Evolutionary conservation across 1,140 invertebrate species (phyloP).

Genomic region (Macrosteles quadrilineatus): DNA sequence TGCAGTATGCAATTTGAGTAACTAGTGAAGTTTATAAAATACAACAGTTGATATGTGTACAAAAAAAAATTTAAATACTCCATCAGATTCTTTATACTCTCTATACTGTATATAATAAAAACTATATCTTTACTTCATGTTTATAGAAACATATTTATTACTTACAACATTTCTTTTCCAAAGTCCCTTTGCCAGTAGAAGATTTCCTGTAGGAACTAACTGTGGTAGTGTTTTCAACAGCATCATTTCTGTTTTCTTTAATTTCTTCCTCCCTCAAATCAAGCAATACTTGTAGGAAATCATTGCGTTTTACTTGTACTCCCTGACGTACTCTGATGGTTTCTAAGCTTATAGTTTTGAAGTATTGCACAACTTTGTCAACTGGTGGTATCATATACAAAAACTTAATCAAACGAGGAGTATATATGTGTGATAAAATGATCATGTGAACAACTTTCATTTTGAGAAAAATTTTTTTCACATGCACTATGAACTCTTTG

Average conservation of each 20-base stretch:
- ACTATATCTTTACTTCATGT: too few relatives aligned
- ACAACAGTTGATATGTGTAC: too few relatives aligned
- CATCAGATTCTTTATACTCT: too few relatives aligned
- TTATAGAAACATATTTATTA: too few relatives aligned
- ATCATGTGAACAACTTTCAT: slow-evolving; percentile 45
- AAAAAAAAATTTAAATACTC: too few relatives aligned
- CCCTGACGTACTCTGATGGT: slow-evolving; percentile 50
- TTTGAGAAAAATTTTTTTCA: slow-evolving; percentile 53
- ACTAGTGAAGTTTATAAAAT: too few relatives aligned
- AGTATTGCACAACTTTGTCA: slow-evolving; percentile 50
- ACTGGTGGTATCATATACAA: slow-evolving; percentile 34
- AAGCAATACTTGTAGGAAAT: slow-evolving; percentile 47
- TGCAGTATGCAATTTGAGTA: too few relatives aligned
- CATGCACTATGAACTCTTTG: slow-evolving; percentile 53
- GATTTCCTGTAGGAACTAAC: not conserved
- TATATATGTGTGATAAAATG: slow-evolving; percentile 31
- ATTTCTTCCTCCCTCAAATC: slow-evolving; percentile 36
- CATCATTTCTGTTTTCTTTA: not conserved
- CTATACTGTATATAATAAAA: too few relatives aligned
- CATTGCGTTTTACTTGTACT: slow-evolving; percentile 51
- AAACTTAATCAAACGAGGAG: slow-evolving; percentile 28
- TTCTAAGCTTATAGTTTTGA: slow-evolving; percentile 51
- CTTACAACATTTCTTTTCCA: not conserved
- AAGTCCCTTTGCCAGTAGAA: not conserved
- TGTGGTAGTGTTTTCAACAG: too few relatives aligned